Conservation (phyloP, 2,113 vertebrate species). For the Parus major region DNA sequence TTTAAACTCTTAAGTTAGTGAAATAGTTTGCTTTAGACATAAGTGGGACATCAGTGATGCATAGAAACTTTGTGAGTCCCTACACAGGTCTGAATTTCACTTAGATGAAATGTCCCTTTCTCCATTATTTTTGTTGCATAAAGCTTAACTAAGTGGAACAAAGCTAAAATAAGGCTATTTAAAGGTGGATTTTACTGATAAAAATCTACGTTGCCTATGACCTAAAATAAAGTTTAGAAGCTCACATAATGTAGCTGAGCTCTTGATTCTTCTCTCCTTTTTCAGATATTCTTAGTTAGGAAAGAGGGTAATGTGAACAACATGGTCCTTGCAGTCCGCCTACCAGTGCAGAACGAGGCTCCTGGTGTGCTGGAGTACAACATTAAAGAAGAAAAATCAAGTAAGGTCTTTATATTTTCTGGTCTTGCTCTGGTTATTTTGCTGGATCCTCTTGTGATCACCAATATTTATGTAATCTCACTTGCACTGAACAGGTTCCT, state of each 20-base stretch:
- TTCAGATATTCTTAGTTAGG: slow-evolving; percentile 82
- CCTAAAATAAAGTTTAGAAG: background rate
- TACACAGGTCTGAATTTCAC: background rate
- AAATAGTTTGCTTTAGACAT: background rate
- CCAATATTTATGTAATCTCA: background rate
- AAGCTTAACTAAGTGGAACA: background rate
- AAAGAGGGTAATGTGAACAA: slow-evolving; percentile 71
- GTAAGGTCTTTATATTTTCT: slow-evolving; percentile 70
- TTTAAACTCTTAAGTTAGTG: background rate
- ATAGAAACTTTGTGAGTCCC: background rate
- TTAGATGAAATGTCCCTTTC: background rate
- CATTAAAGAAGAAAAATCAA: slow-evolving; percentile 85
- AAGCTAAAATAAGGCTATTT: slow-evolving; percentile 31
- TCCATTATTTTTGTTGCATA: background rate
- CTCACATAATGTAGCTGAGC: background rate
- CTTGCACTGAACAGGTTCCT: background rate
- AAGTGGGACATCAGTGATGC: background rate
- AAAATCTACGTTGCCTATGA: background rate
- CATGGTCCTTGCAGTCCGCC: slow-evolving; percentile 80
- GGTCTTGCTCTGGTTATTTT: background rate
- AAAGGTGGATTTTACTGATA: background rate
- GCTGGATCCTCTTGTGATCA: background rate
- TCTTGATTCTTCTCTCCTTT: slow-evolving; percentile 1
- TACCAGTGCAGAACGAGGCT: slow-evolving; percentile 67
- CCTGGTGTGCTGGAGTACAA: slow-evolving; percentile 73